phyloP scores from a whole-genome alignment of 2,797 vertebrate species.

The Enteromius trimaculatus region DNA sequence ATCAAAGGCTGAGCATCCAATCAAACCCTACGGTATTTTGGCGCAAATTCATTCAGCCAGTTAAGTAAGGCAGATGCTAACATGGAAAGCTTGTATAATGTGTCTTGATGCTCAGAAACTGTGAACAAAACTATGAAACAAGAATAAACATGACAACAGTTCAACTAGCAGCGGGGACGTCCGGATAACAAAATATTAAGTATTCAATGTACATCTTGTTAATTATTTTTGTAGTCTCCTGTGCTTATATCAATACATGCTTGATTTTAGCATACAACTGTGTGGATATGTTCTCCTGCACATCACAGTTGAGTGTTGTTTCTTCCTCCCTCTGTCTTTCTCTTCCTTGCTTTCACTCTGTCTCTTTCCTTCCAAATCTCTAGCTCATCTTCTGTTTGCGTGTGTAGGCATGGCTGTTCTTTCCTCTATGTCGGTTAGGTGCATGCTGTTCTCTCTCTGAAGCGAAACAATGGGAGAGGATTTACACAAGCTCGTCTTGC shows the following conservation, averaged over 20 bases:
- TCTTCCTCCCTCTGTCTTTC: background rate
- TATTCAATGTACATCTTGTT: background rate
- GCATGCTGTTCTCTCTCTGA: conserved; percentile 50
- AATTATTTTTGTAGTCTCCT: background rate
- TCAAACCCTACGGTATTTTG: conserved; percentile 13
- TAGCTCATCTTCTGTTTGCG: conserved; percentile 31
- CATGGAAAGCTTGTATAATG: conserved; percentile 9
- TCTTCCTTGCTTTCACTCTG: conserved; percentile 11
- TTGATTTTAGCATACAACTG: background rate
- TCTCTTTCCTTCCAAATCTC: conserved; percentile 18
- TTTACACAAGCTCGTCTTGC: conserved; percentile 53
- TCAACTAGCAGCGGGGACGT: background rate
- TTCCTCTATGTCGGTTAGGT: conserved; percentile 39
- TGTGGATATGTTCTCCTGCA: background rate
- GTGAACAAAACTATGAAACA: conserved; percentile 21
- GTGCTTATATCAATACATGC: background rate
- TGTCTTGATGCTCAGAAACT: background rate
- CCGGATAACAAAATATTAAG: background rate
- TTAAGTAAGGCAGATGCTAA: conserved; percentile 17
- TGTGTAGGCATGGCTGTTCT: conserved; percentile 23
- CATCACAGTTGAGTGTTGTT: background rate
- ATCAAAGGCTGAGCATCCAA: conserved; percentile 21
- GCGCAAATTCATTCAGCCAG: conserved; percentile 2
- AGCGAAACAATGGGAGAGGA: conserved; percentile 45
- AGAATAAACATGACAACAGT: conserved; percentile 20